Base-by-base conservation (phyloP, 2,888 invertebrate species). In the Orchesellides sinensis region DNA sequence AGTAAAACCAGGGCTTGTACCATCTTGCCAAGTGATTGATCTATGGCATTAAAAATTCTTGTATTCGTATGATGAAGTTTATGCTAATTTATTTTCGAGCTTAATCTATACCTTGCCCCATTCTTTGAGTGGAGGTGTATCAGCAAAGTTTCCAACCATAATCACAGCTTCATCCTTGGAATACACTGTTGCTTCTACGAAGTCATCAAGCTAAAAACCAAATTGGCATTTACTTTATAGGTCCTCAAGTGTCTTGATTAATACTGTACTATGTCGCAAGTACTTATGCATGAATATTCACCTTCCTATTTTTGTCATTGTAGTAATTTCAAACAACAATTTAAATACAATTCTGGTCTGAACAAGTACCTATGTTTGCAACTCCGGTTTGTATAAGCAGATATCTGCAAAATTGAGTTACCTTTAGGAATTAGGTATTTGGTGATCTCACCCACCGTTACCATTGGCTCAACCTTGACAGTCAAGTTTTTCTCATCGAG, bases 1-100 rank as follows among this genome's bases (percentile, higher is more conserved):
- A 93, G 87, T 94, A 94, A 89, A 93, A 94, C 94, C 94, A 94
- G 0, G 94, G 93, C 87, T 94, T 94, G 89, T 93, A 93, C 93
- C 94, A 94, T 25, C 90, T 90, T 0, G 93, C 92, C 66, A 93
- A 91, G 80, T 91, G 89, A 85, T 94, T 94, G 4, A 90, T 88
- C 89, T 90, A 54, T 40, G 83, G 73, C 29, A 47, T 14, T 19
- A 8, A 14, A 47, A 32, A 27, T 21, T 63, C 4, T 6, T 8
- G 2, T 40, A 8, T 40, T 8, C 40, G 40, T 40, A 5, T 8
- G 23, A 4, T 56, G 23, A 25, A 56, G 8, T 56, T 56, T 56
- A 10, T 10, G 4, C 6, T 23, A 54, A 21, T 23, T n/a, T 25
- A n/a, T 25, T 25, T 12, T 25, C 35, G 17, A 25, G 25, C 3